A percentile compares a stretch with the other conserved stretches of the same genome.
Evolutionary conservation across 2,888 invertebrate species (phyloP).

Genomic region (Limnephilus auricula): DNA sequence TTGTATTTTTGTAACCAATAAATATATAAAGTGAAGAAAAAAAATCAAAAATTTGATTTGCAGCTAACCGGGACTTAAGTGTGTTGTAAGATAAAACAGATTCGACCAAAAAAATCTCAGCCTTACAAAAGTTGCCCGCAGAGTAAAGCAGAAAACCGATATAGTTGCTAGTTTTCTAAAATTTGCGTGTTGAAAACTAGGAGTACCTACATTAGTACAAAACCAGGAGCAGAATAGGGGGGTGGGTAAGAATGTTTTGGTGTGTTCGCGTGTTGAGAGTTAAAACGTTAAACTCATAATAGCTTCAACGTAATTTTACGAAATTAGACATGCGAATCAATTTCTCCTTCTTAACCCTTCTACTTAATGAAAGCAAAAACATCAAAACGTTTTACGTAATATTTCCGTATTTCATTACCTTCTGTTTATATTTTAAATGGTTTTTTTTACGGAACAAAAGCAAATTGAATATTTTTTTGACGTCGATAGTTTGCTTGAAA

Average conservation of each 20-base stretch:
- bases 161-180: neutral
- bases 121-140: too few species aligned
- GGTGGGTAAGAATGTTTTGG: neutral
- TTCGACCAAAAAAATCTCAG: too few species aligned
- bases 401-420: neutral
- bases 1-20: too few species aligned
- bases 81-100: too few species aligned
- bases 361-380: neutral
- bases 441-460: too few species aligned
- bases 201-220: neutral
- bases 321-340: neutral
- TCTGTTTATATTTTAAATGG: neutral
- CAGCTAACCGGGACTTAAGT: too few species aligned
- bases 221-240: neutral
- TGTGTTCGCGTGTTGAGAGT: constrained; percentile 16
- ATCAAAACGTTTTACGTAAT: neutral
- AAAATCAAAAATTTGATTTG: too few species aligned
- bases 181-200: neutral
- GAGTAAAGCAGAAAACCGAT: neutral
- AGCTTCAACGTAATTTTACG: neutral
- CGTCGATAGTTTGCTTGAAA: too few species aligned
- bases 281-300: constrained; percentile 11
- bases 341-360: neutral
- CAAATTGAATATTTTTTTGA: too few species aligned
- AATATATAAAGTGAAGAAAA: too few species aligned